Conservation (phyloP, 1,140 invertebrate genomes). For the Capitella teleta region DNA sequence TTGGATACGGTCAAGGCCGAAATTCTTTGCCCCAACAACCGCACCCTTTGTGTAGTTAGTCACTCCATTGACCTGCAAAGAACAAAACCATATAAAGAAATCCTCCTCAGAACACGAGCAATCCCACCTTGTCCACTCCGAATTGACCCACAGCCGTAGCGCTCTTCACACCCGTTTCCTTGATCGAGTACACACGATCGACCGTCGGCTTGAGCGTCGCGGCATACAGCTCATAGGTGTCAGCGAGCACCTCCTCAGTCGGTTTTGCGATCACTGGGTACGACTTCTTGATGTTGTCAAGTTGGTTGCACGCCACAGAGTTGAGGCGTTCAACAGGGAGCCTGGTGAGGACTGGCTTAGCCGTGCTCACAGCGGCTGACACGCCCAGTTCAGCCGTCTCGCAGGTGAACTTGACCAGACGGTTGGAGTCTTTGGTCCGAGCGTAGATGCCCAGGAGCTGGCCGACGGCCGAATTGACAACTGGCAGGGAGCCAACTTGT, state of each 20-base stretch:
- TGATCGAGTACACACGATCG: not conserved
- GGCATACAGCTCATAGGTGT: not conserved
- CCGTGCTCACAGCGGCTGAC: not conserved
- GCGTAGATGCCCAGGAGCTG: slow-evolving; percentile 8
- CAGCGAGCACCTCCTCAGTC: slow-evolving; percentile 6
- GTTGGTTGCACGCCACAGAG: slow-evolving; percentile 5
- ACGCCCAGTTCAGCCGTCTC: slow-evolving; percentile 4
- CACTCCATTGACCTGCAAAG: not conserved
- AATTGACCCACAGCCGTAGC: not conserved
- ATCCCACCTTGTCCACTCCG: not conserved
- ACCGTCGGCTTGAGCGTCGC: not conserved
- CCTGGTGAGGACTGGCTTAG: slow-evolving; percentile 5
- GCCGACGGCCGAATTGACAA: slow-evolving; percentile 5
- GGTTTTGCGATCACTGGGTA: slow-evolving; percentile 9
- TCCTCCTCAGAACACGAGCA: not conserved
- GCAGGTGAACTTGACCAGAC: not conserved
- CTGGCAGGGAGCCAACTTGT: slow-evolving; percentile 5
- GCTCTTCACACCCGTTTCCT: not conserved
- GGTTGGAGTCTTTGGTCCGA: slow-evolving; percentile 6
- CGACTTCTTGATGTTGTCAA: slow-evolving; percentile 6
- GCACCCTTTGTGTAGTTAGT: not conserved
- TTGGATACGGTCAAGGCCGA: too few relatives aligned
- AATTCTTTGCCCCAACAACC: too few relatives aligned
- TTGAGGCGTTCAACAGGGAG: slow-evolving; percentile 4
- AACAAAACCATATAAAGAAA: not conserved